Evolutionary conservation across 2,888 invertebrate genomes (phyloP).

Genomic region (Drosophila mettleri): DNA sequence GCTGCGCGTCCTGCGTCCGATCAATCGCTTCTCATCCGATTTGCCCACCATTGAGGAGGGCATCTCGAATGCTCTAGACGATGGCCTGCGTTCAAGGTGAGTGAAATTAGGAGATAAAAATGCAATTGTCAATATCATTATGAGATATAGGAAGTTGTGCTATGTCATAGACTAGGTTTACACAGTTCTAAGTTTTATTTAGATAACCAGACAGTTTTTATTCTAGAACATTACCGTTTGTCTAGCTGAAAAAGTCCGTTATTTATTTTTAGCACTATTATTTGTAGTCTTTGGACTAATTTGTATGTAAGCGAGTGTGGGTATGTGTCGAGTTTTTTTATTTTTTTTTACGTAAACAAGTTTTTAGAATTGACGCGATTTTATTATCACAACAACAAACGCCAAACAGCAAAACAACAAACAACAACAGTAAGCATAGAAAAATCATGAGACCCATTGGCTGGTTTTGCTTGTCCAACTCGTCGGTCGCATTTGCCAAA

Average conservation of each 20-base stretch:
- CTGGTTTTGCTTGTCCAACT: conserved; percentile 41
- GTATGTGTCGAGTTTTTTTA: conserved; percentile 49
- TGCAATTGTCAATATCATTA: neutral
- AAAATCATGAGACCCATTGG: conserved; percentile 69
- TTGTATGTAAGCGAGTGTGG: conserved; percentile 48
- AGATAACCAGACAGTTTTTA: neutral
- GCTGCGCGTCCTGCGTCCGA: conserved; percentile 89
- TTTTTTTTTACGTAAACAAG: conserved; percentile 78
- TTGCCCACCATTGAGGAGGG: conserved; percentile 92
- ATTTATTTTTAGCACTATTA: conserved; percentile 65
- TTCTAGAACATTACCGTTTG: conserved; percentile 17
- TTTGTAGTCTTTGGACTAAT: conserved; percentile 54
- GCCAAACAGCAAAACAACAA: conserved; percentile 21
- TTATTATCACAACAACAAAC: conserved; percentile 66
- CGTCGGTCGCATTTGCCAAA: conserved; percentile 54
- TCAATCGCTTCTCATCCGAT: conserved; percentile 89
- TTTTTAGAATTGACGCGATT: conserved; percentile 75
- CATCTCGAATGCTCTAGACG: conserved; percentile 83
- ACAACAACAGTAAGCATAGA: conserved; percentile 32
- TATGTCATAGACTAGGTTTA: neutral
- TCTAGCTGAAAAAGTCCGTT: conserved; percentile 14
- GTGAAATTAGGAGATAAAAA: conserved; percentile 21
- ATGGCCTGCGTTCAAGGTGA: conserved; percentile 84
- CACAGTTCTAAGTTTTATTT: neutral
- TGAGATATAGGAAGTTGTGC: neutral